Evolutionary conservation across 2,888 invertebrate species (phyloP), one percentile per base, ranked within the genome.

Genomic region (Xestobium rufovillosum): DNA sequence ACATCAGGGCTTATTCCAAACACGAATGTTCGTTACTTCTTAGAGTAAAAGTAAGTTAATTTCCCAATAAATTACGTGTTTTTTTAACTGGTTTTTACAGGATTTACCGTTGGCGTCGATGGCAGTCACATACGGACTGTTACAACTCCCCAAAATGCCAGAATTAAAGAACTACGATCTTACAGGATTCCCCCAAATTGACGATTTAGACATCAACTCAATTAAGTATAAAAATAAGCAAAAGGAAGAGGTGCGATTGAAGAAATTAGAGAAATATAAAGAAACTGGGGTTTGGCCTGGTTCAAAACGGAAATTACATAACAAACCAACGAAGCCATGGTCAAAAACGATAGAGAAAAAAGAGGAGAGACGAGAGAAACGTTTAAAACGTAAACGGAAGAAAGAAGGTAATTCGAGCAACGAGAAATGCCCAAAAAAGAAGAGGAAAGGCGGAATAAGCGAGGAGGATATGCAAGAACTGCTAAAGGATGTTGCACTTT

Each of bases 121-220:
- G 47, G 97, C 90, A 0, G 81, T 79, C 36, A 82, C 87, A 32
- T 98, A 90, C 63, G 96, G 94, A 0, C 73, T 98, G 1, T 63
- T 98, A 1, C 83, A 84, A 53, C 69, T 97, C 53, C 98, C 97
- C 0, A 78, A 82, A 56, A 97, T 98, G 94, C 94, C 96, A 0
- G 98, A 99, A 67, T 65, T 94, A 2, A 88, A 83, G 58, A 79
- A 79, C 25, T 68, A 68, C 42, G 73, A 75, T 12, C 50, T 71
- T 0, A 62, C 67, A 1, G 68, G 65, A 32, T 83, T 82, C 54
- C 54, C 63, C 1, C 59, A 67, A 12, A 62, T 78, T 61, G 69
- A 69, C 3, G 59, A 77, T 19, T 68, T 90, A 3, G 85, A 95
- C 62, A 63, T 80, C 10, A 83, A 83, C 57, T 68, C 69, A 14